These are phyloP conservation scores for Harpalus rufipes DNA, from an alignment of 2,888 invertebrate species.

Conservation along the genomic window DNA sequence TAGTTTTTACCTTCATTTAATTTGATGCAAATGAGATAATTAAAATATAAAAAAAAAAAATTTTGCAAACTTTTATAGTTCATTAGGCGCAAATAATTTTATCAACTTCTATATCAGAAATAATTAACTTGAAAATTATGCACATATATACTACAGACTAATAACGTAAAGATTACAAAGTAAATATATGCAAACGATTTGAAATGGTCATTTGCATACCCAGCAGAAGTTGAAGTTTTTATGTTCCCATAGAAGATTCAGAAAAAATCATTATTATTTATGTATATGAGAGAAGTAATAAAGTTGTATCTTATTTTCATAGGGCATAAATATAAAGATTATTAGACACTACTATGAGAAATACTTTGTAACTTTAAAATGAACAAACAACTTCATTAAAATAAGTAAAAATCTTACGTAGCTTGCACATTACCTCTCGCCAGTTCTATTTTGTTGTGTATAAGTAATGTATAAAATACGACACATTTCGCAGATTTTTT, in stretches of 20 bases:
- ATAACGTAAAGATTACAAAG: constrained; percentile 53
- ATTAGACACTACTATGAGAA: not conserved
- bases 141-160: constrained; percentile 7
- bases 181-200: constrained; percentile 47
- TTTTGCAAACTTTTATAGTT: constrained; percentile 26
- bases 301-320: not conserved
- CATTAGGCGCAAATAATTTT: constrained; percentile 37
- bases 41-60: constrained; percentile 26
- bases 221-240: constrained; percentile 26
- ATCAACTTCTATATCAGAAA: constrained; percentile 35
- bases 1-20: not conserved
- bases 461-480: no score
- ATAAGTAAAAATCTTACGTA: no score
- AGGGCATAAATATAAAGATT: constrained; percentile 15
- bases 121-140: constrained; percentile 40
- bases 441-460: no score
- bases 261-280: constrained; percentile 26
- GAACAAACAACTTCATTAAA: not conserved
- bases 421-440: no score
- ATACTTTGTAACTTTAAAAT: not conserved
- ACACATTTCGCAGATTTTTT: no score
- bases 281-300: constrained; percentile 15
- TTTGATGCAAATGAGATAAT: constrained; percentile 36
- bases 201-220: constrained; percentile 17
- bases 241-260: not conserved